Evolutionary conservation across 2,888 invertebrate genomes (phyloP).

Genomic region (Xestia rhomboidea): DNA sequence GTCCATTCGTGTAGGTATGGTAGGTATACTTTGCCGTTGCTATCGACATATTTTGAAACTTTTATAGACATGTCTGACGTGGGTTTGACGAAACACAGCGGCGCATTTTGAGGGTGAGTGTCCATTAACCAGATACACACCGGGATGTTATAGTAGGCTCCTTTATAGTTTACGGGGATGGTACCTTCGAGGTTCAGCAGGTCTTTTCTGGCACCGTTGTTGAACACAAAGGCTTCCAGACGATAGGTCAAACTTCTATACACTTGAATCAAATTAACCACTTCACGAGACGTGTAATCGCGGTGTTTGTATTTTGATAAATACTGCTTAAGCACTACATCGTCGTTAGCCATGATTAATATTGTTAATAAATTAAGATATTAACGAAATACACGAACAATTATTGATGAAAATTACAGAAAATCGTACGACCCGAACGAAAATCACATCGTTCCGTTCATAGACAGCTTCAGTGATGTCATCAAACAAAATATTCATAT

Average conservation of each 20-base stretch:
- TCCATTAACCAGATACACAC: slow-evolving; percentile 99
- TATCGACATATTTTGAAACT: slow-evolving; percentile 98
- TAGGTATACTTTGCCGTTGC: slow-evolving; percentile 98
- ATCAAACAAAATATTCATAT: slow-evolving; percentile 27
- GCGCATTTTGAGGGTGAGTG: slow-evolving; percentile 99
- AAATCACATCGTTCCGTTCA: slow-evolving; percentile 51
- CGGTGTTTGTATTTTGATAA: slow-evolving; percentile 87
- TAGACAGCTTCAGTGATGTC: slow-evolving; percentile 55
- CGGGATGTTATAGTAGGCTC: slow-evolving; percentile 98
- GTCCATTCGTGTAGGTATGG: slow-evolving; percentile 99
- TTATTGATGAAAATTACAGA: slow-evolving; percentile 49
- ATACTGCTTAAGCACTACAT: slow-evolving; percentile 83
- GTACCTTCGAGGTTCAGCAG: slow-evolving; percentile 97
- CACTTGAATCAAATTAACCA: slow-evolving; percentile 84
- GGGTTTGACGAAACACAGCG: slow-evolving; percentile 98
- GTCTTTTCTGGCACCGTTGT: slow-evolving; percentile 95
- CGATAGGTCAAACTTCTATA: slow-evolving; percentile 87
- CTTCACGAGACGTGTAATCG: slow-evolving; percentile 86
- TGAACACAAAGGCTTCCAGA: slow-evolving; percentile 93
- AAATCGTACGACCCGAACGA: slow-evolving; percentile 31
- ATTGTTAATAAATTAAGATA: slow-evolving; percentile 19
- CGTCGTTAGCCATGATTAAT: slow-evolving; percentile 85
- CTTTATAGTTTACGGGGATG: slow-evolving; percentile 97
- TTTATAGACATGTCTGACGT: slow-evolving; percentile 98
- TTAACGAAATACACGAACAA: slow-evolving; percentile 33